Percentiles rank a stretch among this genome's conserved stretches.
Evolutionary conservation across 2,888 invertebrate species (phyloP).

Genomic region (Aleiodes alternator): DNA sequence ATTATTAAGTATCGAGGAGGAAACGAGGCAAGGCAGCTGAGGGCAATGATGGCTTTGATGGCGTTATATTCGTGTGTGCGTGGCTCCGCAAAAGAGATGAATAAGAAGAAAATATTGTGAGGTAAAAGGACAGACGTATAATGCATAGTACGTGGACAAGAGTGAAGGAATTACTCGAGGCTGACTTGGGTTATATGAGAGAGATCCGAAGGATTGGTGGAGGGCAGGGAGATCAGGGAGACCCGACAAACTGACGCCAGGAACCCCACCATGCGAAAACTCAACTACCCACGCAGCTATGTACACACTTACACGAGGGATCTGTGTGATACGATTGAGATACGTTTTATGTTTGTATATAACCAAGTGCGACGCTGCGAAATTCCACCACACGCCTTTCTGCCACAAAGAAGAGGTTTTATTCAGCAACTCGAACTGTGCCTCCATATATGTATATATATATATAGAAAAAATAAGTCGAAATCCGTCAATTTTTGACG

Average conservation of each 20-base stretch:
- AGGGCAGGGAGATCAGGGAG: slow-evolving; percentile 64
- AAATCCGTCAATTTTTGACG: too few relatives aligned
- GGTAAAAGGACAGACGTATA: slow-evolving; percentile 35
- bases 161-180: slow-evolving; percentile 43
- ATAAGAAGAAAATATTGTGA: slow-evolving; percentile 27
- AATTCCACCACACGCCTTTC: slow-evolving; percentile 21
- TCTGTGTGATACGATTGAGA: slow-evolving; percentile 26
- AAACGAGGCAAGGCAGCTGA: slow-evolving; percentile 29
- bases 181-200: neutral
- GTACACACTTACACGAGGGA: slow-evolving; percentile 39
- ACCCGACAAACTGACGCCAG: slow-evolving; percentile 72
- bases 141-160: slow-evolving; percentile 16
- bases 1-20: slow-evolving; percentile 24
- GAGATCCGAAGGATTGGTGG: slow-evolving; percentile 53
- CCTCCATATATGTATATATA: slow-evolving; percentile 8
- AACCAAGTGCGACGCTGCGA: slow-evolving; percentile 22
- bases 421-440: neutral
- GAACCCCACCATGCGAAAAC: slow-evolving; percentile 66
- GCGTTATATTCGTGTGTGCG: neutral
- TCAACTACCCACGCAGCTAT: slow-evolving; percentile 43
- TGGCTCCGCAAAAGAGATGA: slow-evolving; percentile 27
- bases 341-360: slow-evolving; percentile 42
- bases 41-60: neutral
- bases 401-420: slow-evolving; percentile 13
- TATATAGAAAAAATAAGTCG: too few relatives aligned